phyloP scores from a whole-genome alignment of 2,797 vertebrate species.

The Paguma larvata region DNA sequence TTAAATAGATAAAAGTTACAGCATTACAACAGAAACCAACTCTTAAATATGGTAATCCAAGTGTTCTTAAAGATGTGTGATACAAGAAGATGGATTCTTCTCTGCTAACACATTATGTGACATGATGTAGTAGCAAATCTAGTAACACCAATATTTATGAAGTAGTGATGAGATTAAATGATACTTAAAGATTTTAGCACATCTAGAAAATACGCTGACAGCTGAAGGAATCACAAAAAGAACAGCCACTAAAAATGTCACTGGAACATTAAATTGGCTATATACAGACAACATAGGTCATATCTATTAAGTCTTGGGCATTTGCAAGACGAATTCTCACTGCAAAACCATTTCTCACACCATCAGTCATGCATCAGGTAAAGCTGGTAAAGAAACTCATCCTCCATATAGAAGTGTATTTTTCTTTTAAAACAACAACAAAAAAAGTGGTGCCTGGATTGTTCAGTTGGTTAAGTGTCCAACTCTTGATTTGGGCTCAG shows the following conservation, averaged over 20 bases:
- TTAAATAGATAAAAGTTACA: background rate
- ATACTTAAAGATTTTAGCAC: background rate
- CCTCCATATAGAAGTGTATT: background rate
- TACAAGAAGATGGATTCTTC: background rate
- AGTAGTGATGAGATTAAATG: background rate
- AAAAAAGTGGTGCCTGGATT: too few species aligned
- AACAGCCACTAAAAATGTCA: background rate
- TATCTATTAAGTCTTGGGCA: background rate
- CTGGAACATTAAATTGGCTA: background rate
- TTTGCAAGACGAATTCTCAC: background rate
- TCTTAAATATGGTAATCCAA: background rate
- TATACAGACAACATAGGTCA: background rate
- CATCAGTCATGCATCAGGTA: constrained; percentile 1
- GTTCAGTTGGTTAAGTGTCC: too few species aligned
- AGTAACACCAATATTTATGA: constrained; percentile 17
- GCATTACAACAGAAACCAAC: background rate
- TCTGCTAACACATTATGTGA: background rate
- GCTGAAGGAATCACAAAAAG: background rate
- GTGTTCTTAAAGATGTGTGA: background rate
- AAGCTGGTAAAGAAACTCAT: background rate
- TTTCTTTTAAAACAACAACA: background rate
- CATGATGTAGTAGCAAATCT: background rate
- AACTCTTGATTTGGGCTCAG: too few species aligned
- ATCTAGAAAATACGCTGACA: background rate
- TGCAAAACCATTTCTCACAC: background rate